Evolutionary conservation across 1,140 invertebrate species (phyloP).

Genomic region (Daktulosphaira vitifoliae): DNA sequence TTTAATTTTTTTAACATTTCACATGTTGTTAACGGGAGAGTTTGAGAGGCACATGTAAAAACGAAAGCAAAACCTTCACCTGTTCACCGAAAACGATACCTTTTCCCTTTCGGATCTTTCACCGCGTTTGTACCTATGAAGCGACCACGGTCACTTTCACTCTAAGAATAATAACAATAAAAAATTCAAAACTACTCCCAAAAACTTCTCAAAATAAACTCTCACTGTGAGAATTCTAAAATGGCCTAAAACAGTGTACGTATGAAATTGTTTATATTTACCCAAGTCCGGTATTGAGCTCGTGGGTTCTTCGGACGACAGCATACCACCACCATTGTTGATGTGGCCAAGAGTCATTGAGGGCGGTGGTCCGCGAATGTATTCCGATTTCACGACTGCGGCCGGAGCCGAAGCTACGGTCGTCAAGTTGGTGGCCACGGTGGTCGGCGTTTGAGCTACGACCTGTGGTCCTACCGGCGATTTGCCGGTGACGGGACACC

Average conservation of each 20-base stretch:
- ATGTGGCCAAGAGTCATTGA: neutral
- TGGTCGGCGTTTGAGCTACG: too few relatives aligned
- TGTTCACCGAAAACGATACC: constrained; percentile 16
- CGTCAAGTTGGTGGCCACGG: too few relatives aligned
- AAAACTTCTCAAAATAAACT: too few relatives aligned
- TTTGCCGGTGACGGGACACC: constrained; percentile 5
- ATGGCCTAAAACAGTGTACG: too few relatives aligned
- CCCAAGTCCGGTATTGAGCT: constrained; percentile 39
- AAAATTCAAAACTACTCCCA: too few relatives aligned
- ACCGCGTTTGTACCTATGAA: too few relatives aligned
- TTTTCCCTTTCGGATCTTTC: constrained; percentile 31
- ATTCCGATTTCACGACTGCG: constrained; percentile 15
- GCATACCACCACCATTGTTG: neutral
- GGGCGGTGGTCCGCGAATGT: constrained; percentile 16
- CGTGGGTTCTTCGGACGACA: constrained; percentile 37
- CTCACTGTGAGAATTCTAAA: too few relatives aligned
- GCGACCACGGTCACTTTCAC: constrained; percentile 24
- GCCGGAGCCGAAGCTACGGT: too few relatives aligned
- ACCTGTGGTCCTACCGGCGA: constrained; percentile 3
- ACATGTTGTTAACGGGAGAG: too few relatives aligned
- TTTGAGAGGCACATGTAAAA: constrained; percentile 10
- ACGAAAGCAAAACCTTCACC: constrained; percentile 32
- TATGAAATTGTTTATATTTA: too few relatives aligned
- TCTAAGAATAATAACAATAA: too few relatives aligned
- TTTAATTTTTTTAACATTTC: too few relatives aligned